Percentiles rank a stretch among this genome's conserved stretches.
These are phyloP conservation scores for Craseonycteris thonglongyai DNA, from an alignment of 2,113 vertebrate species.

Conservation along the genomic window DNA sequence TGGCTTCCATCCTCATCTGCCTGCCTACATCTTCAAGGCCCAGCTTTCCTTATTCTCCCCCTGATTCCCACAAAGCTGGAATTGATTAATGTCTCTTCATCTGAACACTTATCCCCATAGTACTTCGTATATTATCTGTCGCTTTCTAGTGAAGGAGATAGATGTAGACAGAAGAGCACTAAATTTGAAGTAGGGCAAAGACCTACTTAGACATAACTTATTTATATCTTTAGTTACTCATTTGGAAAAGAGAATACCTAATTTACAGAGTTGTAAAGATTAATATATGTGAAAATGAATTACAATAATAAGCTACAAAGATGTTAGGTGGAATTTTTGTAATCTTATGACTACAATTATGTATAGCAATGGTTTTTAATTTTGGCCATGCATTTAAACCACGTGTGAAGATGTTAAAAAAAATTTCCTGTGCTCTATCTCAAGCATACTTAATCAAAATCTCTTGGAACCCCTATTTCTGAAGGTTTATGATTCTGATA, in stretches of 20 bases:
- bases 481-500: conserved; percentile 31
- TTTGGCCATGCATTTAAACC: conserved; percentile 33
- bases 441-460: not conserved
- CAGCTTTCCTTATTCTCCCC: not conserved
- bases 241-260: conserved; percentile 35
- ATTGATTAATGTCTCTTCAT: not conserved
- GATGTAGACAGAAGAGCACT: not conserved
- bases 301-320: not conserved
- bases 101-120: not conserved
- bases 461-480: not conserved
- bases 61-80: not conserved
- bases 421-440: not conserved
- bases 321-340: conserved; percentile 15
- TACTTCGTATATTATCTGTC: not conserved
- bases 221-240: conserved; percentile 18
- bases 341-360: not conserved
- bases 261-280: not conserved
- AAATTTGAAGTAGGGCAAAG: not conserved
- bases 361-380: conserved; percentile 9
- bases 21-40: not conserved
- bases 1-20: not conserved
- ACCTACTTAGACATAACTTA: not conserved
- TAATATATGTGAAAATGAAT: conserved; percentile 10
- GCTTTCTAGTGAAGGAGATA: conserved; percentile 9
- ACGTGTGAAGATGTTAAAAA: not conserved